Evolutionary conservation across 2,113 vertebrate species (phyloP).

Genomic region (Percina caprodes): DNA sequence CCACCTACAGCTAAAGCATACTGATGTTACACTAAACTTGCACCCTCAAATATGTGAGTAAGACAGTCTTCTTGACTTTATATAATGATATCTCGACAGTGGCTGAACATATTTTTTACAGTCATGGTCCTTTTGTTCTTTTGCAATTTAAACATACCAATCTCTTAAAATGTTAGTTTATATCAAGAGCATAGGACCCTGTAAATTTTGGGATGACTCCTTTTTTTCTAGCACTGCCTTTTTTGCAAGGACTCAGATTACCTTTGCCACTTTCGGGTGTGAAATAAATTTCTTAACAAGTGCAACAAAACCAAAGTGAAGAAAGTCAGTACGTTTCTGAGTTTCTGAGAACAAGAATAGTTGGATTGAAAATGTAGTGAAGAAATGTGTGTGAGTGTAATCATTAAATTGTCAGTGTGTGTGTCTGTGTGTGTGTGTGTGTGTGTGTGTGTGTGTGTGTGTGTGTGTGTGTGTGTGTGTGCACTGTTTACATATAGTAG

Average conservation of each 20-base stretch:
- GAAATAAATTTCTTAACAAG: neutral
- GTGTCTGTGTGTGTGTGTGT: neutral
- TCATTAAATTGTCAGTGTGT: neutral
- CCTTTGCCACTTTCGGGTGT: neutral
- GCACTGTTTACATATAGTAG: conserved; percentile 55
- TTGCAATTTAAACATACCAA: too few relatives aligned
- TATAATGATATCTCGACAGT: too few relatives aligned
- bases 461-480: conserved; percentile 13
- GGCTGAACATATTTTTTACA: too few relatives aligned
- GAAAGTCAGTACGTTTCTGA: neutral
- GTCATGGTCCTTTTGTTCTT: too few relatives aligned
- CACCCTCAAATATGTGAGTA: too few relatives aligned
- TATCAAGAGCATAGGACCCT: too few relatives aligned
- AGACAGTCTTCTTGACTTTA: too few relatives aligned
- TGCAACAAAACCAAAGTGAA: neutral
- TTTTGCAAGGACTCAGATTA: neutral
- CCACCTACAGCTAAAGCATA: too few relatives aligned
- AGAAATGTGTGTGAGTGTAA: conserved; percentile 12
- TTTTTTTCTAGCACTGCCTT: neutral
- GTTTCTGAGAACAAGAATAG: neutral
- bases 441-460: neutral
- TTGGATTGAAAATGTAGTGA: neutral
- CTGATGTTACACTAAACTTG: too few relatives aligned
- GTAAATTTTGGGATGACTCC: too few relatives aligned
- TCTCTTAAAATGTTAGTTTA: too few relatives aligned